Evolutionary conservation across 2,113 vertebrate genomes (phyloP).

Genomic region (Saimiri boliviensis): DNA sequence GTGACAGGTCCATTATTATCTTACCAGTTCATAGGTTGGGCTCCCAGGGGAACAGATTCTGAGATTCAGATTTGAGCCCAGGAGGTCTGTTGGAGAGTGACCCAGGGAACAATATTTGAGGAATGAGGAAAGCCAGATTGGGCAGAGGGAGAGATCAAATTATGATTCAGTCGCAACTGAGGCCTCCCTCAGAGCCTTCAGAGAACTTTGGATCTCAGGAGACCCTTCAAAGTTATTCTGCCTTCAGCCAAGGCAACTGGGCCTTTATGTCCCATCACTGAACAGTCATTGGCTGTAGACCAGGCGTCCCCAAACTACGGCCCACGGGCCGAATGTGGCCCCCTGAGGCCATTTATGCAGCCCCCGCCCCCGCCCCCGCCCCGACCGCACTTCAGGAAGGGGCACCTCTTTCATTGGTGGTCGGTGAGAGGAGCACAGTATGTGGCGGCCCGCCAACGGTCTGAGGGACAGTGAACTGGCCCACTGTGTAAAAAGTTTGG

Average conservation of each 20-base stretch:
- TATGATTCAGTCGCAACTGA: not conserved
- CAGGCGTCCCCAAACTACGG: too few relatives aligned
- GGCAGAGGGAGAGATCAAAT: not conserved
- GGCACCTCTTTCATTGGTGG: too few relatives aligned
- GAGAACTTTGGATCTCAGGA: not conserved
- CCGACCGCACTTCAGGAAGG: too few relatives aligned
- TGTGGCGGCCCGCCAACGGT: too few relatives aligned
- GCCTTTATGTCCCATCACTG: not conserved
- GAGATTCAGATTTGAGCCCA: not conserved
- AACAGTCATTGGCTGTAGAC: not conserved
- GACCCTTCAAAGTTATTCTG: not conserved
- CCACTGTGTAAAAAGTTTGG: too few relatives aligned
- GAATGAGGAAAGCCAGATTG: not conserved
- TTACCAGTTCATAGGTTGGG: not conserved
- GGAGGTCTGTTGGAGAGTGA: not conserved
- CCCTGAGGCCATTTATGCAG: too few relatives aligned
- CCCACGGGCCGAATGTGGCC: too few relatives aligned
- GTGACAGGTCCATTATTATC: not conserved
- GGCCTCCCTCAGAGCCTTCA: not conserved
- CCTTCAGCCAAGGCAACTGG: not conserved
- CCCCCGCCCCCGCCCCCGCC: too few relatives aligned
- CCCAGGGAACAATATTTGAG: not conserved
- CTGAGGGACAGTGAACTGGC: too few relatives aligned
- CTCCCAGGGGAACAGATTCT: not conserved
- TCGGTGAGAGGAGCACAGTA: too few relatives aligned